These are phyloP conservation scores for Caranx ignobilis DNA, from an alignment of 2,113 vertebrate genomes.

Conservation along the genomic window DNA sequence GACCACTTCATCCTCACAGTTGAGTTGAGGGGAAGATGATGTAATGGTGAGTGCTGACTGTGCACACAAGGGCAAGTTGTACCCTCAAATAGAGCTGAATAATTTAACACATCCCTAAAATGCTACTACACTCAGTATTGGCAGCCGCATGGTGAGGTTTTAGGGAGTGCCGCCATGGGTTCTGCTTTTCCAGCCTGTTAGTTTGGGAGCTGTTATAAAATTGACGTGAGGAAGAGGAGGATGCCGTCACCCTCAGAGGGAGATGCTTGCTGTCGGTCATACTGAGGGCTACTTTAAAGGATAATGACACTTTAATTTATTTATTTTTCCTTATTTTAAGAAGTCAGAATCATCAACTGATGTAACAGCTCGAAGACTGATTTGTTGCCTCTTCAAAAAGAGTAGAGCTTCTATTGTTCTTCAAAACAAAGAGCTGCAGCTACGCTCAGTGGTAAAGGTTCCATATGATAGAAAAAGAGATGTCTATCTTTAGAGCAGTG, in stretches of 20 bases:
- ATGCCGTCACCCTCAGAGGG: neutral
- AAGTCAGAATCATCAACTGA: neutral
- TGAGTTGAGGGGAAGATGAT: conserved; percentile 19
- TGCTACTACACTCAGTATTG: neutral
- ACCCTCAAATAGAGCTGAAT: conserved; percentile 2
- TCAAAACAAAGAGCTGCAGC: neutral
- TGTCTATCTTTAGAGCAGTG: too few relatives aligned
- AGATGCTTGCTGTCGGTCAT: neutral
- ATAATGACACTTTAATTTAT: neutral
- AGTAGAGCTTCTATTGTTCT: neutral
- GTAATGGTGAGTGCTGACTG: conserved; percentile 8
- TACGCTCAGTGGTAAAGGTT: neutral
- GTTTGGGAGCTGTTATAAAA: neutral
- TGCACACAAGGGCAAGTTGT: neutral
- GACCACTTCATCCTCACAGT: neutral
- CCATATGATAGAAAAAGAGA: too few relatives aligned
- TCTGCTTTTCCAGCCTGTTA: conserved; percentile 30
- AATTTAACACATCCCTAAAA: conserved; percentile 19
- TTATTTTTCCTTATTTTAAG: neutral
- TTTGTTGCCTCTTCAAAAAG: neutral
- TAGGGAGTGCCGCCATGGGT: neutral
- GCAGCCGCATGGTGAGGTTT: conserved; percentile 30
- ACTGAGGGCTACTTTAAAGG: neutral
- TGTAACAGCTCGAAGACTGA: neutral
- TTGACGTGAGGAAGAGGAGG: conserved; percentile 8